Conservation (phyloP, 2,113 vertebrate species). For the Pycnonotus jocosus region DNA sequence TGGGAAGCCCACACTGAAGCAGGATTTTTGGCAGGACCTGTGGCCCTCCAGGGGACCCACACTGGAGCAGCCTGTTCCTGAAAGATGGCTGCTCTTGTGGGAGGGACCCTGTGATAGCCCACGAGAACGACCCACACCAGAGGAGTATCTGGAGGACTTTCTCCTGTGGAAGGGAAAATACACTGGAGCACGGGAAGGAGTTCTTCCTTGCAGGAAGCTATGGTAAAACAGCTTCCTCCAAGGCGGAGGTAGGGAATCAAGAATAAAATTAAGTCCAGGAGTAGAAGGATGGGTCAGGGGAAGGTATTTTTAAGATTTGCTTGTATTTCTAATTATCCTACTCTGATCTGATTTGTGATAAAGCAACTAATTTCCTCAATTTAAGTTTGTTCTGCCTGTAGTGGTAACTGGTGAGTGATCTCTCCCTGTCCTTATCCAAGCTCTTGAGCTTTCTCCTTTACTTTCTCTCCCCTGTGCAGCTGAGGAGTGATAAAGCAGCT, state of each 20-base stretch:
- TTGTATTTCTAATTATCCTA: background rate
- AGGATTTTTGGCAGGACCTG: background rate
- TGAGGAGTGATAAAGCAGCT: background rate
- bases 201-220: background rate
- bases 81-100: background rate
- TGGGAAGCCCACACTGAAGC: background rate
- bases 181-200: background rate
- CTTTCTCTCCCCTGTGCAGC: background rate
- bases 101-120: background rate
- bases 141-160: background rate
- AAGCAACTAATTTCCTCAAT: background rate
- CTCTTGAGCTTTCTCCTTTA: background rate
- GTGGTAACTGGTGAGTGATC: background rate
- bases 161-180: background rate
- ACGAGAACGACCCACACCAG: background rate
- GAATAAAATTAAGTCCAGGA: background rate
- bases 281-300: background rate
- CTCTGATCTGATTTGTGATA: background rate
- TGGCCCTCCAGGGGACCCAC: background rate
- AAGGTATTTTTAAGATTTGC: background rate
- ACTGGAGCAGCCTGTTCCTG: background rate
- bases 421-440: background rate
- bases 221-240: background rate
- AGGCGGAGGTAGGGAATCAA: background rate
- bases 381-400: background rate